Percentiles rank a stretch among this genome's conserved stretches.
Evolutionary conservation across 2,797 vertebrate genomes (phyloP).

Genomic region (Schizothorax lantsangensis): DNA sequence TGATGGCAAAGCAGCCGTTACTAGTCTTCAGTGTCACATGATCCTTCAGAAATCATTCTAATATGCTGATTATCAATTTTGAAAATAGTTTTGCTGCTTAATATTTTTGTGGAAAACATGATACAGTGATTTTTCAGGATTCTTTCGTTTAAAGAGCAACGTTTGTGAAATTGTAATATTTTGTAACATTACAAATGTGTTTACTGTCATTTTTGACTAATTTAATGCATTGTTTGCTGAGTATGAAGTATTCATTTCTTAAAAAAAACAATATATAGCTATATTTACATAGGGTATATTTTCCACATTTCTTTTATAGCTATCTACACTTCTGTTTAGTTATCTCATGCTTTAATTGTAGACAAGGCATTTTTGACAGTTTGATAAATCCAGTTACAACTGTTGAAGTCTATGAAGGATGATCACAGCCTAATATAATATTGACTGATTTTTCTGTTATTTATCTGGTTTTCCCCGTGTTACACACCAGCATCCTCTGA

Average conservation of each 20-base stretch:
- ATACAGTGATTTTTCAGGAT: not conserved
- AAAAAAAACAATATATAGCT: not conserved
- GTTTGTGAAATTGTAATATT: not conserved
- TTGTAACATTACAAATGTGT: not conserved
- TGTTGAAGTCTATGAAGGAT: not conserved
- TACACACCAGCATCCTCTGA: conserved; percentile 37
- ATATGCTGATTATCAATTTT: not conserved
- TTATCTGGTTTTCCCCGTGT: not conserved
- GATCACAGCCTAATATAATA: conserved; percentile 1
- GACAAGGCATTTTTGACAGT: not conserved
- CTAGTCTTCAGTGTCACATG: not conserved
- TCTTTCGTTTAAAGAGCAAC: not conserved
- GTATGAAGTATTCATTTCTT: not conserved
- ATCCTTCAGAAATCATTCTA: not conserved
- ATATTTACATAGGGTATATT: too few species aligned
- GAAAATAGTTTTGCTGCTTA: not conserved
- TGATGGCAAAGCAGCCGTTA: not conserved
- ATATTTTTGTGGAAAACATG: not conserved
- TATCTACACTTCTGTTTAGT: not conserved
- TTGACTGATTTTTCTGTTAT: conserved; percentile 6
- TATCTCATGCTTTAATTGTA: not conserved
- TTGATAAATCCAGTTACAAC: not conserved
- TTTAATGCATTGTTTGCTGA: not conserved
- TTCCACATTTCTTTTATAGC: too few species aligned
- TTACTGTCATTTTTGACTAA: not conserved